Evolutionary conservation across 2,888 invertebrate genomes (phyloP).

Genomic region (Megastigmus dorsalis): DNA sequence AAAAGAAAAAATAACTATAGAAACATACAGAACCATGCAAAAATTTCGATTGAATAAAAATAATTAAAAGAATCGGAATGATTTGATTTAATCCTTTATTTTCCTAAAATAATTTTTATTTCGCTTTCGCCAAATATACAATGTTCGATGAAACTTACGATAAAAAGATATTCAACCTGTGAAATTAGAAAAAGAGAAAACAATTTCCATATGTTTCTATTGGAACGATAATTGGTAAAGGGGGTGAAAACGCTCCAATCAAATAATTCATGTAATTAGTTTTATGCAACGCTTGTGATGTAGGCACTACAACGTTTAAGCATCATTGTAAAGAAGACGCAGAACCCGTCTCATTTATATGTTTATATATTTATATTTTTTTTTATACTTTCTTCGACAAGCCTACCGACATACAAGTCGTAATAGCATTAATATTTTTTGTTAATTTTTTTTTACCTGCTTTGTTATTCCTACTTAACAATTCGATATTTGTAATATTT

Average conservation of each 20-base stretch:
- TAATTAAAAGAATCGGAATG: constrained; percentile 15
- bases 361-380: constrained; percentile 42
- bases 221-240: constrained; percentile 25
- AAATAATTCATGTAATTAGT: constrained; percentile 18
- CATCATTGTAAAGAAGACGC: constrained; percentile 52
- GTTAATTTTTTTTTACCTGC: constrained; percentile 27
- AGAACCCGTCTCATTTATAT: constrained; percentile 20
- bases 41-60: constrained; percentile 36
- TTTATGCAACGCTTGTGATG: constrained; percentile 44
- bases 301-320: constrained; percentile 55
- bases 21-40: constrained; percentile 9
- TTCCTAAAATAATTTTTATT: constrained; percentile 55
- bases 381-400: constrained; percentile 53
- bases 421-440: constrained; percentile 40
- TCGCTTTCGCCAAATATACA: constrained; percentile 46
- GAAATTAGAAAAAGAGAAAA: constrained; percentile 1
- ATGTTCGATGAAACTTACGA: constrained; percentile 33
- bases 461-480: constrained; percentile 48
- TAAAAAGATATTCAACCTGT: constrained; percentile 13
- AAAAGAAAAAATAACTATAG: constrained; percentile 15
- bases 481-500: constrained; percentile 49
- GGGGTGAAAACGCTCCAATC: constrained; percentile 4
- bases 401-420: constrained; percentile 49
- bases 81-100: constrained; percentile 35
- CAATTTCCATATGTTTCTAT: constrained; percentile 25